These are phyloP conservation scores for Drosophila acutilabella DNA, from an alignment of 2,888 invertebrate genomes.

Conservation along the genomic window DNA sequence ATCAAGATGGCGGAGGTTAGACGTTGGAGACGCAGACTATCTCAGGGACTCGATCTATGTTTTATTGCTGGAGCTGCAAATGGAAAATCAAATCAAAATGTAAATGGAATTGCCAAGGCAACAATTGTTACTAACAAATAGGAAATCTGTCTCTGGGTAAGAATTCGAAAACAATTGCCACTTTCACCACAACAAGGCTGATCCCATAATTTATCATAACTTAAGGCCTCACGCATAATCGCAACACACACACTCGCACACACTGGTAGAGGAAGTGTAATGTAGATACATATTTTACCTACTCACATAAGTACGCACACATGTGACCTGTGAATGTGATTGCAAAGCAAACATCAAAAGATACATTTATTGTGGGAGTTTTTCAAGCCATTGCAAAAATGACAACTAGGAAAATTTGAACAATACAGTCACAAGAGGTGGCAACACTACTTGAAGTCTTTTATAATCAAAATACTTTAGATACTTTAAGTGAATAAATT, in stretches of 20 bases:
- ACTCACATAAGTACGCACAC: slow-evolving; percentile 10
- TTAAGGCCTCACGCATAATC: slow-evolving; percentile 58
- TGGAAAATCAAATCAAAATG: slow-evolving; percentile 1
- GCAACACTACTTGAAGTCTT: background rate
- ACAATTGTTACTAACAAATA: slow-evolving; percentile 58
- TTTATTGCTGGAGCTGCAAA: slow-evolving; percentile 40
- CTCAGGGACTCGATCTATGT: slow-evolving; percentile 28
- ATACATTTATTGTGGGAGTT: slow-evolving; percentile 49
- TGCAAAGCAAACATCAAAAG: slow-evolving; percentile 15
- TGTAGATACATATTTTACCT: slow-evolving; percentile 20
- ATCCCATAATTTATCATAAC: slow-evolving; percentile 76
- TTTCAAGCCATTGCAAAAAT: slow-evolving; percentile 35
- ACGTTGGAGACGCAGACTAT: slow-evolving; percentile 7
- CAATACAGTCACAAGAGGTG: slow-evolving; percentile 19
- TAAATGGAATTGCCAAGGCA: slow-evolving; percentile 35
- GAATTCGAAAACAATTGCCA: slow-evolving; percentile 75
- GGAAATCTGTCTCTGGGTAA: slow-evolving; percentile 64
- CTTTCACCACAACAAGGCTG: slow-evolving; percentile 62
- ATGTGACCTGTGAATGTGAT: slow-evolving; percentile 20
- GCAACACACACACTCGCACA: slow-evolving; percentile 13
- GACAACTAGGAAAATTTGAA: slow-evolving; percentile 50
- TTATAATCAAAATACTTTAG: background rate
- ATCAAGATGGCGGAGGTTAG: slow-evolving; percentile 22
- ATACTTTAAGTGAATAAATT: background rate
- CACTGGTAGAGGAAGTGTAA: slow-evolving; percentile 52